Percentiles rank a stretch among this genome's conserved stretches.
Evolutionary conservation across 1,140 invertebrate genomes (phyloP).

Genomic region (Calliphora vicina): DNA sequence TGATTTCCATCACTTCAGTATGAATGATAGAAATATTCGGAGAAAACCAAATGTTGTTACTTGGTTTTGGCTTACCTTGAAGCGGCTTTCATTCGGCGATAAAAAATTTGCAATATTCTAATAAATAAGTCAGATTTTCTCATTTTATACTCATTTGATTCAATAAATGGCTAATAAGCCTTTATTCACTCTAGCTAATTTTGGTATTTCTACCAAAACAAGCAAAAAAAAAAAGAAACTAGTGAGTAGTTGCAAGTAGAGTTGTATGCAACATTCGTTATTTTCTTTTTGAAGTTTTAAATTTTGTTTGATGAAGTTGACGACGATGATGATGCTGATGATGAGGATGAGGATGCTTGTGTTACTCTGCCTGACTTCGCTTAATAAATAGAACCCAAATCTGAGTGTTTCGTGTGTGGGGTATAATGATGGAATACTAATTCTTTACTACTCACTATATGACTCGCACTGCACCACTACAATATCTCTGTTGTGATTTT

Average conservation of each 20-base stretch:
- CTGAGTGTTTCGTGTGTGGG: neutral
- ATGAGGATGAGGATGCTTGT: neutral
- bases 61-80: no score
- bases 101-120: no score
- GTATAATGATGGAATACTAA: neutral
- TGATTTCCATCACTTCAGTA: no score
- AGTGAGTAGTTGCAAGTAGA: neutral
- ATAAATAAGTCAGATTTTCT: no score
- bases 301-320: neutral
- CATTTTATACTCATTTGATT: no score
- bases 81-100: no score
- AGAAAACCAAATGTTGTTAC: no score
- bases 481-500: neutral
- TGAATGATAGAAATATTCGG: no score
- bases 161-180: neutral
- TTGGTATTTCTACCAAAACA: no score
- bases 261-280: neutral
- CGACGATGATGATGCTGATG: neutral
- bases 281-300: neutral
- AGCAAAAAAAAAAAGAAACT: neutral
- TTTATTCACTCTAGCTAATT: no score
- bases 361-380: neutral
- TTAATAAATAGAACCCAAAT: neutral
- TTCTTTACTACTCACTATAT: neutral
- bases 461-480: neutral